Base-by-base conservation (phyloP, 2,888 invertebrate species). In the Drosophila robusta region DNA sequence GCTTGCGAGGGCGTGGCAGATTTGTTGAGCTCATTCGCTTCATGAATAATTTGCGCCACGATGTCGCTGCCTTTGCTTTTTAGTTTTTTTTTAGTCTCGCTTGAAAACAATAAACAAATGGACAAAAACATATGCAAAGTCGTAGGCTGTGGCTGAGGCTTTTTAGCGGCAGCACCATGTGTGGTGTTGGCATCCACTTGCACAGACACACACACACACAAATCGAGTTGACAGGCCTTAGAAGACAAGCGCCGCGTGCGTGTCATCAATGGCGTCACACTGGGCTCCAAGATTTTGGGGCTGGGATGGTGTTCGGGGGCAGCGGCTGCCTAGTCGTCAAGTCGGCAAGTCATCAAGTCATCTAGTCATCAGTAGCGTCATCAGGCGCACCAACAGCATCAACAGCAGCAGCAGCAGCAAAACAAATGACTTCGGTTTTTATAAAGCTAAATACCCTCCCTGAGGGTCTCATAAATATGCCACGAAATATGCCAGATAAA, bases 31-130 rank as follows among this genome's bases (percentile, higher is more conserved):
- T 87, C 83, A 87, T 87, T 80, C 84, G 79, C 68, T 87, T 81
- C 87, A 85, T 85, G 85, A 85, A 86, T 86, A 86, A 86, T 87
- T 89, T 85, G 74, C 84, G 83, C 87, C 72, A 78, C 69, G 82
- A 85, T 65, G 87, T 87, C 81, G 85, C 82, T 70, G 65, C 50
- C 46, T 49, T 65, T 78, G 75, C 70, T 56, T 69, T 14, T 39
- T 16, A 4, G 2, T 38, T 8, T 44, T 9, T 44, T 63, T 75
- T 58, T n/a, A 11, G 8, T 3, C 41, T 36, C 45, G 56, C 54
- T 54, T 64, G 66, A 62, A 80, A 84, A 88, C 83, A 88, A 84
- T 84, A 84, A 84, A 84, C 83, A 88, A 84, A 88, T 88, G 81
- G 85, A 72, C 78, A 78, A 88, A 88, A 84, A 80, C 83, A 83